These are phyloP conservation scores for Nothocercus nigrocapillus DNA, from an alignment of 2,113 vertebrate genomes.

Conservation along the genomic window DNA sequence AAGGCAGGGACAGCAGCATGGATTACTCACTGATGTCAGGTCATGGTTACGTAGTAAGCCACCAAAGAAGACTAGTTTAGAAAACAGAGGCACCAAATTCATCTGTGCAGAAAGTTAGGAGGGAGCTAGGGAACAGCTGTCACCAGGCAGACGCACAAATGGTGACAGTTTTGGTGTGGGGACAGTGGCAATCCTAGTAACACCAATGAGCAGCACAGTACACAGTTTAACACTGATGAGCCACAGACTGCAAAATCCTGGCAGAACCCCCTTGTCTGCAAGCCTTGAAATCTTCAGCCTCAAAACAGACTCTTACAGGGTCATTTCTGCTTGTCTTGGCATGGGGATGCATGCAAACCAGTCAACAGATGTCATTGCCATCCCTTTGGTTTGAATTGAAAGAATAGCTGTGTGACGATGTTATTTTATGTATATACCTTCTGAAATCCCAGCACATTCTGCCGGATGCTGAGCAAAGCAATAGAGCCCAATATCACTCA, in stretches of 20 bases:
- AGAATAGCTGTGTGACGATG: fast-evolving
- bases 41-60: background rate
- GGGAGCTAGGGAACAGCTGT: background rate
- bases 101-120: background rate
- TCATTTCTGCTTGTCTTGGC: background rate
- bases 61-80: background rate
- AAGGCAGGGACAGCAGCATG: background rate
- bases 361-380: background rate
- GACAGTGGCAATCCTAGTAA: background rate
- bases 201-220: fast-evolving
- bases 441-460: background rate
- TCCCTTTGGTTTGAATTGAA: background rate
- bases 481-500: background rate
- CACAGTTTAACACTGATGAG: background rate
- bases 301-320: background rate
- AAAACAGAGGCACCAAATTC: background rate
- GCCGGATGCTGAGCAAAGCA: background rate
- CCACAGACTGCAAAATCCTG: background rate
- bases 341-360: fast-evolving
- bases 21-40: background rate
- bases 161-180: background rate
- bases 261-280: background rate
- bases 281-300: background rate
- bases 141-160: background rate
- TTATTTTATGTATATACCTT: fast-evolving